A percentile compares a stretch with the other conserved stretches of the same genome.
Evolutionary conservation across 1,140 invertebrate species (phyloP).

Genomic region (Araneus ventricosus): DNA sequence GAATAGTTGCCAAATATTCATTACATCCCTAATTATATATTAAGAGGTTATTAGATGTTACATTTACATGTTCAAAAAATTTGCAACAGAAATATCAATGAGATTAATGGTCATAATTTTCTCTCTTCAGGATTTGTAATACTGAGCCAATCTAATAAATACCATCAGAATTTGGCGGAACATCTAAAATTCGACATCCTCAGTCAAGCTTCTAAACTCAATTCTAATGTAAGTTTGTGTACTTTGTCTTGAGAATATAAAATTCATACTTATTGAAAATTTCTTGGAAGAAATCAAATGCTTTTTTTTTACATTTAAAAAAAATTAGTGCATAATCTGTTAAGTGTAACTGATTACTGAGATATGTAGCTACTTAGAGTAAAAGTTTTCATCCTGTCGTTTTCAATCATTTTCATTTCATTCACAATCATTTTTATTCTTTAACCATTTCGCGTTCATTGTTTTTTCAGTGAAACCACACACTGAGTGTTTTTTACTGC

Average conservation of each 20-base stretch:
- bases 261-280: neutral
- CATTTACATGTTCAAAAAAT: no score
- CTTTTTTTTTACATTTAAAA: neutral
- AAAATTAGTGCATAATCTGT: neutral
- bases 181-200: neutral
- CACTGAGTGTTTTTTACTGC: no score
- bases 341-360: neutral
- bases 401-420: no score
- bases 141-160: neutral
- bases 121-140: slow-evolving; percentile 12
- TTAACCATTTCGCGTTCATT: no score
- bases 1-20: no score
- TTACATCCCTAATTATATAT: no score
- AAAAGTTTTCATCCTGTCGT: no score
- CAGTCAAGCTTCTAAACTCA: neutral
- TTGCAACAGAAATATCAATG: neutral
- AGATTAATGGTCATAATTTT: neutral
- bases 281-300: neutral
- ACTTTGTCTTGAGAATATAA: neutral
- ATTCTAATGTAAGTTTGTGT: neutral
- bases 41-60: no score
- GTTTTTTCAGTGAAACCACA: no score
- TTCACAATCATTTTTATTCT: no score
- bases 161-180: slow-evolving; percentile 9
- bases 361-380: no score